Evolutionary conservation across 1,140 invertebrate species (phyloP).

Genomic region (Bombus superbus): DNA sequence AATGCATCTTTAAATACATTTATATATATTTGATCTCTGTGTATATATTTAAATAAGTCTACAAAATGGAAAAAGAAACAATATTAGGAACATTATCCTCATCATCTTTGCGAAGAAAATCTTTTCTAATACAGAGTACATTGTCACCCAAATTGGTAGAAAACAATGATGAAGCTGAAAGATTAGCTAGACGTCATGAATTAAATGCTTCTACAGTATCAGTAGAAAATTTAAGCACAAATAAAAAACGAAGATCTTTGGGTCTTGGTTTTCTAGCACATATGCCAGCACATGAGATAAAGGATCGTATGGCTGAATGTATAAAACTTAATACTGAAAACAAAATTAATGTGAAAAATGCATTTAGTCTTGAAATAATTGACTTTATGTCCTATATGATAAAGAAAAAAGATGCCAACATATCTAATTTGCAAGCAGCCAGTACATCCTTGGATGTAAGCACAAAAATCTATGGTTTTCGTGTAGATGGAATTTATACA

Average conservation of each 20-base stretch:
- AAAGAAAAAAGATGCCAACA: slow-evolving; percentile 85
- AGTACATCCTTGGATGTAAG: slow-evolving; percentile 92
- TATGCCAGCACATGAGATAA: slow-evolving; percentile 75
- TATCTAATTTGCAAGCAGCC: slow-evolving; percentile 89
- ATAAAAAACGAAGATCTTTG: slow-evolving; percentile 68
- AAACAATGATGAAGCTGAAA: slow-evolving; percentile 79
- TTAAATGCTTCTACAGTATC: slow-evolving; percentile 7
- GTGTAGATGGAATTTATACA: slow-evolving; percentile 90
- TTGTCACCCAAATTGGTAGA: slow-evolving; percentile 47
- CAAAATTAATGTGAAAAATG: slow-evolving; percentile 94
- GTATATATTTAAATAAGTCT: neutral
- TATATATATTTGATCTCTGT: neutral
- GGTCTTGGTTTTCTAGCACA: slow-evolving; percentile 66
- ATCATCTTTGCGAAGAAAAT: slow-evolving; percentile 20
- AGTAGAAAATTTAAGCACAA: slow-evolving; percentile 13
- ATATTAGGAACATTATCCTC: too few species aligned
- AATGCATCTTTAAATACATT: neutral
- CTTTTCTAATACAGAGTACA: neutral
- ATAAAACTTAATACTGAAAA: slow-evolving; percentile 86
- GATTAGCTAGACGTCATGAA: slow-evolving; percentile 63
- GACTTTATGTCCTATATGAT: slow-evolving; percentile 91
- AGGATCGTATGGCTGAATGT: slow-evolving; percentile 84
- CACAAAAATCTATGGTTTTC: slow-evolving; percentile 91
- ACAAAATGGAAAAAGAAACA: slow-evolving; percentile 6
- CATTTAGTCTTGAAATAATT: slow-evolving; percentile 91